A percentile compares a stretch with the other conserved stretches of the same genome.
Evolutionary conservation across 2,797 vertebrate species (phyloP).

Genomic region (Schizopygopsis pylzovi): DNA sequence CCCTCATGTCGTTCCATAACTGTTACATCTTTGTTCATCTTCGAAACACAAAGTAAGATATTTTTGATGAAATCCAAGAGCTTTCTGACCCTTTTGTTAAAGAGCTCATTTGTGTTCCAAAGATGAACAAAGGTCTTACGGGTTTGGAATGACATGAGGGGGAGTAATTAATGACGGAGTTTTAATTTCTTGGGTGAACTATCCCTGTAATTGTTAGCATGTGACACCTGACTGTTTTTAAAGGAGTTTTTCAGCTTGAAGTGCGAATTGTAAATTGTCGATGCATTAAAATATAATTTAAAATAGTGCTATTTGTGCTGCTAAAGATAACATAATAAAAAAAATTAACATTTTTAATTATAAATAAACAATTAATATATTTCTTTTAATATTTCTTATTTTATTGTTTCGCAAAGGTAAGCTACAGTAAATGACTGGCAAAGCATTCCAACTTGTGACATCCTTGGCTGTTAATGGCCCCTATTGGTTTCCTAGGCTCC

Average conservation of each 20-base stretch:
- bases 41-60: not conserved
- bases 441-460: not conserved
- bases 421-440: not conserved
- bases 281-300: not conserved
- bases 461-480: not conserved
- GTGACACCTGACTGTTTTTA: not conserved
- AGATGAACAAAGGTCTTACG: not conserved
- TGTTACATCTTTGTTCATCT: not conserved
- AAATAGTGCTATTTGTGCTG: not conserved
- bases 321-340: not conserved
- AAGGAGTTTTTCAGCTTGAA: not conserved
- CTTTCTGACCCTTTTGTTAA: not conserved
- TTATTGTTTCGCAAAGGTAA: not conserved
- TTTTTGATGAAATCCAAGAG: not conserved
- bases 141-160: not conserved
- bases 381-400: not conserved
- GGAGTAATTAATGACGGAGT: not conserved
- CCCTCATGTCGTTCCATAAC: not conserved
- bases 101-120: not conserved
- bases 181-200: not conserved
- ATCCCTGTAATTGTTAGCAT: not conserved
- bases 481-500: conserved; percentile 27
- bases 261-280: not conserved
- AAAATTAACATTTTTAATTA: not conserved
- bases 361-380: not conserved